These are phyloP conservation scores for Rhinichthys klamathensis DNA, from an alignment of 2,113 vertebrate species.

Conservation along the genomic window DNA sequence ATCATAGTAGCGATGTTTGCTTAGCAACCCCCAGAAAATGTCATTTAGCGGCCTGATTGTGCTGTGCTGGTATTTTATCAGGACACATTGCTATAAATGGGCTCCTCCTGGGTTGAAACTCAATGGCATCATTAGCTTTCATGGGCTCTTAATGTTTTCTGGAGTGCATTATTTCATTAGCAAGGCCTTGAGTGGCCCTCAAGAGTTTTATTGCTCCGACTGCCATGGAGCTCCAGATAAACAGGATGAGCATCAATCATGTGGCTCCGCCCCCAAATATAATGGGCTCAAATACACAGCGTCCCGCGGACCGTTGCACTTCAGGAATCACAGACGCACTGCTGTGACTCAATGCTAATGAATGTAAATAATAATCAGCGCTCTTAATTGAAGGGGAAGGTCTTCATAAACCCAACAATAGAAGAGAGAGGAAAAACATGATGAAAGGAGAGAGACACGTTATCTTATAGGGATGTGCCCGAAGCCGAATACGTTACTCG, in stretches of 20 bases:
- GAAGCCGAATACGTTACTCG: no score
- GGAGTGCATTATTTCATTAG: constrained; percentile 63
- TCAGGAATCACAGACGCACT: background rate
- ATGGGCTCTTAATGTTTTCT: constrained; percentile 60
- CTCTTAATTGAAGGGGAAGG: constrained; percentile 15
- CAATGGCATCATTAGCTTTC: constrained; percentile 59
- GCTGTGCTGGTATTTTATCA: constrained; percentile 44
- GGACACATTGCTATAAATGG: constrained; percentile 42
- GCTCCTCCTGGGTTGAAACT: constrained; percentile 53
- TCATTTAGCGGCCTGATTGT: background rate
- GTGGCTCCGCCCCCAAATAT: constrained; percentile 28
- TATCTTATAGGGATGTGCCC: background rate
- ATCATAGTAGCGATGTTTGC: background rate
- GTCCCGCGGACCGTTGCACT: background rate
- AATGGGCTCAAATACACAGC: constrained; percentile 20
- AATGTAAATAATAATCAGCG: constrained; percentile 1
- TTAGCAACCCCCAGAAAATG: background rate
- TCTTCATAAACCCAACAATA: background rate
- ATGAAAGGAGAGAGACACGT: background rate
- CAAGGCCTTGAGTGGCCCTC: constrained; percentile 51
- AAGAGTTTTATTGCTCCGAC: constrained; percentile 53
- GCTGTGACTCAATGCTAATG: background rate
- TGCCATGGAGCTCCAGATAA: constrained; percentile 41
- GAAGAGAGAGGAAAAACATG: background rate
- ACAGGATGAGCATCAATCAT: constrained; percentile 47